Conservation (phyloP, 1,140 invertebrate species). For the Hyles euphorbiae region DNA sequence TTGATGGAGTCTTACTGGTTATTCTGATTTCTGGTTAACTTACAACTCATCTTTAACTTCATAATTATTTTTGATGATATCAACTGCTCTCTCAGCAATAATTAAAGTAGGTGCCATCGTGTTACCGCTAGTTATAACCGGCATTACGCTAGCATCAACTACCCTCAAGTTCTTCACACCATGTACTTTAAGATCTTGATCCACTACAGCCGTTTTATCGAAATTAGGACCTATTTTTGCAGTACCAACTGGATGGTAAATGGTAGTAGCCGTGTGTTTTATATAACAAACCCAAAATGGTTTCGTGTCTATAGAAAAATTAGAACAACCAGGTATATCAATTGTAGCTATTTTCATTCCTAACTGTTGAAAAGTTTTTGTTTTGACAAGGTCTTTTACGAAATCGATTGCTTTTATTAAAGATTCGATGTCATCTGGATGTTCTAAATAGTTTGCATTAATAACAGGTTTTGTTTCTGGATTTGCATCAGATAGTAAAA, state of each 20-base stretch:
- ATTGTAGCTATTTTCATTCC: not conserved
- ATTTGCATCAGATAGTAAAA: not conserved
- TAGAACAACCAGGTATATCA: not conserved
- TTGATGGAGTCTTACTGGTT: too few species aligned
- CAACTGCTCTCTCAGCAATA: constrained; percentile 10
- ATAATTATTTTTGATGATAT: constrained; percentile 9
- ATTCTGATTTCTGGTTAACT: too few species aligned
- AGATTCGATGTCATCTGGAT: not conserved
- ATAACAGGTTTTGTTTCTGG: not conserved
- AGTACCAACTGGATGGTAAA: constrained; percentile 2
- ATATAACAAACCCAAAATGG: constrained; percentile 6
- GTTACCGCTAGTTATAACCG: not conserved
- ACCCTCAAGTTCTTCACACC: constrained; percentile 4
- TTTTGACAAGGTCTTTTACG: not conserved
- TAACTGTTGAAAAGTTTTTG: constrained; percentile 1
- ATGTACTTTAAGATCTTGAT: not conserved
- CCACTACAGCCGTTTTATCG: not conserved
- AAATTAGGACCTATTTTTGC: constrained; percentile 1
- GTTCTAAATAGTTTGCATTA: not conserved
- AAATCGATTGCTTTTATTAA: not conserved
- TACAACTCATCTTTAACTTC: not conserved
- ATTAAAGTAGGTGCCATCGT: not conserved
- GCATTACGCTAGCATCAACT: constrained; percentile 10
- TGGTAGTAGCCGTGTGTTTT: not conserved
- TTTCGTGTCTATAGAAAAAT: not conserved